These are phyloP conservation scores for Nipponia nippon DNA, from an alignment of 2,113 vertebrate genomes.

Conservation along the genomic window DNA sequence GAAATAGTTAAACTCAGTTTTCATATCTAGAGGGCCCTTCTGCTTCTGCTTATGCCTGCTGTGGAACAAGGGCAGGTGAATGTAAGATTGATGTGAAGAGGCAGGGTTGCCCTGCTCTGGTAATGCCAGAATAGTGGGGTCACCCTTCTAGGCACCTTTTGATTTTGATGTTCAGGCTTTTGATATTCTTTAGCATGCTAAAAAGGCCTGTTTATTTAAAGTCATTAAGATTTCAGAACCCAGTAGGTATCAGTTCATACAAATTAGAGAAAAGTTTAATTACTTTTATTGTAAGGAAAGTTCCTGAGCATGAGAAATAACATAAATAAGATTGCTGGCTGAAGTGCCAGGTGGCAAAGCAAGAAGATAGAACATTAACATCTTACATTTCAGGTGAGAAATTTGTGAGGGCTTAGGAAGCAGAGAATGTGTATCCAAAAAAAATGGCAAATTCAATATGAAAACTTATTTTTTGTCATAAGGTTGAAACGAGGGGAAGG, in stretches of 20 bases:
- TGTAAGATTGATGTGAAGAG: background rate
- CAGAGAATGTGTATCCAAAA: accelerated
- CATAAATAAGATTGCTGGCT: background rate
- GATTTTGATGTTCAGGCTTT: background rate
- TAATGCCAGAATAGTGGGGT: background rate
- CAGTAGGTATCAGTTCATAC: background rate
- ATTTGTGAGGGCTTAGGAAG: background rate
- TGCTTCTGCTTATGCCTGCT: background rate
- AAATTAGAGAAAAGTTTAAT: background rate
- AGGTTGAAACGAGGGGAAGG: background rate
- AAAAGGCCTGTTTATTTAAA: background rate
- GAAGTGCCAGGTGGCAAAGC: background rate
- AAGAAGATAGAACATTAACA: background rate
- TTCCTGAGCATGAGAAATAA: background rate
- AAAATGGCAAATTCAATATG: background rate
- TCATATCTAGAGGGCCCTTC: background rate
- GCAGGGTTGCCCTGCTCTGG: background rate
- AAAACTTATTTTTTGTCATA: background rate
- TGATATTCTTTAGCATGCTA: background rate
- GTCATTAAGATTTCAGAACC: background rate
- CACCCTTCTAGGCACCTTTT: background rate
- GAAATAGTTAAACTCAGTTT: background rate
- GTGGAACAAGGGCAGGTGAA: background rate
- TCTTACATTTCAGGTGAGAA: background rate
- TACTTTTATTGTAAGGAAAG: background rate